Percentiles rank a stretch among this genome's conserved stretches.
Evolutionary conservation across 2,888 invertebrate species (phyloP).

Genomic region (Metallyticus violacea): DNA sequence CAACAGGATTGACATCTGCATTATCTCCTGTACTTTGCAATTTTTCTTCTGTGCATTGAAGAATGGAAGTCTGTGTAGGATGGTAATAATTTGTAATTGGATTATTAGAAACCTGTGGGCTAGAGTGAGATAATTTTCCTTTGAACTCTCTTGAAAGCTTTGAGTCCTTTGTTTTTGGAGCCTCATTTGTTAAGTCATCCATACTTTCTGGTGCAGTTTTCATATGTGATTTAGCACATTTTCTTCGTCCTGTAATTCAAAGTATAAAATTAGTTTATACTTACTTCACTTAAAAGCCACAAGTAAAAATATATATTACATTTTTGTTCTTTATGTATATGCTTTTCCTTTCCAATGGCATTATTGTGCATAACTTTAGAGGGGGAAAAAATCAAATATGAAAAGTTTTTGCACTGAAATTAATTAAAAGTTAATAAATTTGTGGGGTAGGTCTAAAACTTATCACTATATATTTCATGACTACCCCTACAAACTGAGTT

Average conservation of each 20-base stretch:
- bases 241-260: constrained; percentile 5
- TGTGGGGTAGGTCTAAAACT: too few species aligned
- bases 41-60: not conserved
- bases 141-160: constrained; percentile 36
- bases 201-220: not conserved
- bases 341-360: too few species aligned
- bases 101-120: constrained; percentile 36
- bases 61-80: not conserved
- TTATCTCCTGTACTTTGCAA: not conserved
- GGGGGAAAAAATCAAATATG: too few species aligned
- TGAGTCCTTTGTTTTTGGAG: constrained; percentile 34
- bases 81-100: constrained; percentile 32
- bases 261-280: not conserved
- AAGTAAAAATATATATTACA: too few species aligned
- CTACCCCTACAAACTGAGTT: too few species aligned
- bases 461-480: too few species aligned
- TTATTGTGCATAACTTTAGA: too few species aligned
- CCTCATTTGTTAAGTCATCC: not conserved
- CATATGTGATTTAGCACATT: not conserved
- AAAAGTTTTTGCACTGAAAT: too few species aligned
- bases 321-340: too few species aligned
- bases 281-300: not conserved
- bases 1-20: not conserved
- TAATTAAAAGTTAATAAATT: too few species aligned
- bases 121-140: constrained; percentile 40